These are phyloP conservation scores for Microtus oregoni DNA, from an alignment of 2,113 vertebrate species.

Conservation along the genomic window DNA sequence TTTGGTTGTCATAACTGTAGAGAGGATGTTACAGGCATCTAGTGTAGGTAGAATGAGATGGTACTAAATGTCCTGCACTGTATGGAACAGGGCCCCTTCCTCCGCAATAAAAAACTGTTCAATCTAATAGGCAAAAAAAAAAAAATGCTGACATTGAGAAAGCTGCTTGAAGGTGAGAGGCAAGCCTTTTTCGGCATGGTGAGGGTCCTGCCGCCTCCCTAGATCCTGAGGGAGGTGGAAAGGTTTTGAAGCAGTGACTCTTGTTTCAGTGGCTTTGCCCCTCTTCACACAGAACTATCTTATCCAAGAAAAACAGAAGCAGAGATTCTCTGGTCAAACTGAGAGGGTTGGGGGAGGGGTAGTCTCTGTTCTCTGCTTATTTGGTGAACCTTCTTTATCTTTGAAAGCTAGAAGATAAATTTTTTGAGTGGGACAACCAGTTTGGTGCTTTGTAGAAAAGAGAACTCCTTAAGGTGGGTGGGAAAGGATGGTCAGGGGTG, in stretches of 20 bases:
- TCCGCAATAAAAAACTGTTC: neutral
- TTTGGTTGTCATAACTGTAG: neutral
- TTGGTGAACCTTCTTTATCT: neutral
- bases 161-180: neutral
- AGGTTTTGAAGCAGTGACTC: neutral
- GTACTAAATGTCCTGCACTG: neutral
- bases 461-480: neutral
- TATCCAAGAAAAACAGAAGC: constrained; percentile 9
- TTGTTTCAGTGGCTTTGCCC: neutral
- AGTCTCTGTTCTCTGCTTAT: neutral
- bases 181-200: neutral
- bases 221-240: neutral
- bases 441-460: neutral
- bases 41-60: neutral
- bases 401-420: neutral
- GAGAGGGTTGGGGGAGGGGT: neutral
- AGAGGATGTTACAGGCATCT: neutral
- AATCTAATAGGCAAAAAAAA: neutral
- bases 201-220: neutral
- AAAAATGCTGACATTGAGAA: neutral
- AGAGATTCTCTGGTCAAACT: neutral
- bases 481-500: neutral
- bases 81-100: neutral
- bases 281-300: neutral
- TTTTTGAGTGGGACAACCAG: neutral